Conservation (phyloP, 2,888 invertebrate genomes). For the Crematogaster levior region DNA sequence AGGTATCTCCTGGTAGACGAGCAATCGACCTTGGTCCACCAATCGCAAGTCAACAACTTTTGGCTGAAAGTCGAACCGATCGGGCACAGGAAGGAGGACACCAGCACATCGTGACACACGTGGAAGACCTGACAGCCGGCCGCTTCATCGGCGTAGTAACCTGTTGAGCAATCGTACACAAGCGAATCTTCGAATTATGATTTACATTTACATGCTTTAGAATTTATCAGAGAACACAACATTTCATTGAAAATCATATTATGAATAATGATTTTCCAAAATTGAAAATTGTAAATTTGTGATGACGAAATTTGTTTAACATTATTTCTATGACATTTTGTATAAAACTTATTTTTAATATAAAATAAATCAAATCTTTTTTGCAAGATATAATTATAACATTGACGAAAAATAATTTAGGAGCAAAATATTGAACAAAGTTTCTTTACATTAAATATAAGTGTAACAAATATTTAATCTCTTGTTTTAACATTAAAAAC, state of each 20-base stretch:
- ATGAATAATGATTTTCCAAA: neutral
- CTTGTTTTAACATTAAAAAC: neutral
- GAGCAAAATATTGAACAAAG: neutral
- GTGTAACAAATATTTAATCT: neutral
- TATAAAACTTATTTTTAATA: neutral
- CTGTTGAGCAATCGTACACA: constrained; percentile 79
- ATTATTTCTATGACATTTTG: neutral
- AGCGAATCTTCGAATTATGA: neutral
- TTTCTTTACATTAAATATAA: neutral
- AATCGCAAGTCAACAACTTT: constrained; percentile 89
- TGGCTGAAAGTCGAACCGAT: constrained; percentile 90
- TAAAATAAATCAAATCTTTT: neutral
- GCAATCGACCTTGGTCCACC: constrained; percentile 90
- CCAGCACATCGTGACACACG: constrained; percentile 88
- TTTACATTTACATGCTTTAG: neutral
- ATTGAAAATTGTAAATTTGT: neutral
- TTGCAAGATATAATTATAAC: neutral
- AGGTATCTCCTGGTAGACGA: constrained; percentile 86
- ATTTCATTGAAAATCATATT: neutral
- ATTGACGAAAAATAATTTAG: neutral
- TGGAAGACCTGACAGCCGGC: constrained; percentile 90
- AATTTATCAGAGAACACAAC: neutral
- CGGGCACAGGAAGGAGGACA: constrained; percentile 89
- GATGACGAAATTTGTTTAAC: neutral
- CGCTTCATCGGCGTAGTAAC: constrained; percentile 89